Base-by-base conservation (phyloP, 1,140 invertebrate genomes). In the Acyrthosiphon pisum region DNA sequence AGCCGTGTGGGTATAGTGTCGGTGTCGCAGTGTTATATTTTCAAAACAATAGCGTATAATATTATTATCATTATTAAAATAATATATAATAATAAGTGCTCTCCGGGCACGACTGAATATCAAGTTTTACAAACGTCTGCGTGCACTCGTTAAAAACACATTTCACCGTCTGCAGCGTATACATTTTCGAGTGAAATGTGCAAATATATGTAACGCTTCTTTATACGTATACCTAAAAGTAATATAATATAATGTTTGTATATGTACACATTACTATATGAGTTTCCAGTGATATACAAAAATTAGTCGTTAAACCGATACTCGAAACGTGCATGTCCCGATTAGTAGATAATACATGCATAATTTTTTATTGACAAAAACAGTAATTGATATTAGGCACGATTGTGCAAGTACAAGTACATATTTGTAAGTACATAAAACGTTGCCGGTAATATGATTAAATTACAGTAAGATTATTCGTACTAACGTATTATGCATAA, bases 31-130 rank as follows among this genome's bases (percentile, higher is more conserved):
- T 44, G 83, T 86, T 86, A 86, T 44, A 86, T 26, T 86, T 44
- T 26, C n/a, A 84, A 84, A 41, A 84, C 83, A 84, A 84, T 84
- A 26, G 83, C 41, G 37, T 84, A 41, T 41, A 41, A 83, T 76
- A n/a, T 76, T 76, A 76, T 76, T 76, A 68, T n/a, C 60, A 68
- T 68, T 68, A 76, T 76, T 76, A n/a, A 14, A n/a, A 76, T n/a
- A 76, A 56, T 56, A 68, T 68, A 76, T 53, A 53, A 53, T 18
- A 50, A 30, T 76, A 76, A 76, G 60, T n/a, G 60, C n/a, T 76
- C 76, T 44, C 7, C 86, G 46, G 46, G 48, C 86, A 50, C 46
- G 86, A 87, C 46, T 50, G 86, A 87, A 87, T 87, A 87, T 87
- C 86, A 48, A 46, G 84, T 87, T 87, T n/a, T 87, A 48, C 4